Base-by-base conservation (phyloP, 2,888 invertebrate genomes). In the Calameuta idolon region DNA sequence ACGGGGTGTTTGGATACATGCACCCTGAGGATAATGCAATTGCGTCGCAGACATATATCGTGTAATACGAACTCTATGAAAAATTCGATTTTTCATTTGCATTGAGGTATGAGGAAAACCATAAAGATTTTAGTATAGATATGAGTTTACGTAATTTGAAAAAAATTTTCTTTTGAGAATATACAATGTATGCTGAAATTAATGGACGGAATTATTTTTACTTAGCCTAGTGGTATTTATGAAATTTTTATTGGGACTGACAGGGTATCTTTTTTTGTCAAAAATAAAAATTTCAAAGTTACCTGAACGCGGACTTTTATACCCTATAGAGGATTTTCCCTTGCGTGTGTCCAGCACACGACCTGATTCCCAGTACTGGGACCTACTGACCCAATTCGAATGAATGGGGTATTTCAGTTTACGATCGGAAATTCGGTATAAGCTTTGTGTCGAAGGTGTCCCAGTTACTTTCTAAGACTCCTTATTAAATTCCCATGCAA, bases 291-390 rank as follows among this genome's bases (percentile, higher is more conserved):
- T 55, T 40, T 55, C 23, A 55, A 55, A 55, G 9, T 81, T 86
- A 83, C 82, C 82, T 82, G 81, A 69, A 55, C 55, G 0, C 55
- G 40, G 34, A 76, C 80, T 69, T 85, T 85, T 82, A 82, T 84
- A 79, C 80, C 82, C 71, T 55, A 23, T 55, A 55, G 23, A 55
- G 23, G 9, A 81, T 82, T 85, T 86, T 83, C 79, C 75, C 78
- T 83, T 84, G 82, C 89, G 85, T 86, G 86, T 85, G 89, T 86
- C 85, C 83, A 86, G 84, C 87, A 89, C 87, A 87, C 87, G 89
- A 88, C 89, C 87, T 81, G 81, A 86, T 89, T 88, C 86, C 82
- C 86, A 85, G 80, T 69, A 40, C 33, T 73, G 74, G 79, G 82
- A 79, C 84, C 84, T 80, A 82, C 83, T 88, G 87, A 87, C 87